Percentiles rank a stretch among this genome's conserved stretches.
These are phyloP conservation scores for Muscina levida DNA, from an alignment of 2,888 invertebrate species.

Conservation along the genomic window DNA sequence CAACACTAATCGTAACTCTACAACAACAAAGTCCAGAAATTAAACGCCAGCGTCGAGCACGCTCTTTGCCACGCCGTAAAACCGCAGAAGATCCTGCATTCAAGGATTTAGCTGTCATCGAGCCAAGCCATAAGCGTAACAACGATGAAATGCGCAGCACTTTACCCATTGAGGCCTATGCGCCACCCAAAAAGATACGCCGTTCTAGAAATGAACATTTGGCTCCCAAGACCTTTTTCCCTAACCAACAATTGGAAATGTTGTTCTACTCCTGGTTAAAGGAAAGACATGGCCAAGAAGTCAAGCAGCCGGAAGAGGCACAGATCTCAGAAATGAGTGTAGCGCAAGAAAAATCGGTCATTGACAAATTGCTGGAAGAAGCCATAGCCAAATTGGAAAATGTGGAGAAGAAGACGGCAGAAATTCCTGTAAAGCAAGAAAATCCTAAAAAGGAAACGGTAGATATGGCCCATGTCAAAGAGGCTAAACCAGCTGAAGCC, in stretches of 20 bases:
- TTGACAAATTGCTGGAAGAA: conserved; percentile 72
- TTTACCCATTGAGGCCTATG: conserved; percentile 73
- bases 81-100: conserved; percentile 32
- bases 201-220: conserved; percentile 72
- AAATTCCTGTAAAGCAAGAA: conserved; percentile 57
- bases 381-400: conserved; percentile 73
- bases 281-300: conserved; percentile 60
- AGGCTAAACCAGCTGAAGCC: neutral
- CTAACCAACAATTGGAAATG: conserved; percentile 72
- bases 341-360: conserved; percentile 67
- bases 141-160: conserved; percentile 67
- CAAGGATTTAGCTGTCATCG: conserved; percentile 36
- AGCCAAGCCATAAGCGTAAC: conserved; percentile 69
- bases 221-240: conserved; percentile 69
- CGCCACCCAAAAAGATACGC: conserved; percentile 76
- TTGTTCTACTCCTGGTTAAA: conserved; percentile 76
- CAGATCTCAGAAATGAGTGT: conserved; percentile 46
- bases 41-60: conserved; percentile 9
- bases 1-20: conserved; percentile 71
- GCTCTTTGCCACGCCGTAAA: conserved; percentile 31
- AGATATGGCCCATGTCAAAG: neutral
- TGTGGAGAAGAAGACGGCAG: too few relatives aligned
- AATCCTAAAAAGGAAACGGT: conserved; percentile 56
- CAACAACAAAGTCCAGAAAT: conserved; percentile 66
- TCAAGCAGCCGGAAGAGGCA: neutral